Evolutionary conservation across 2,888 invertebrate species (phyloP), one percentile per base, ranked within the genome.

Genomic region (Acronicta alni): DNA sequence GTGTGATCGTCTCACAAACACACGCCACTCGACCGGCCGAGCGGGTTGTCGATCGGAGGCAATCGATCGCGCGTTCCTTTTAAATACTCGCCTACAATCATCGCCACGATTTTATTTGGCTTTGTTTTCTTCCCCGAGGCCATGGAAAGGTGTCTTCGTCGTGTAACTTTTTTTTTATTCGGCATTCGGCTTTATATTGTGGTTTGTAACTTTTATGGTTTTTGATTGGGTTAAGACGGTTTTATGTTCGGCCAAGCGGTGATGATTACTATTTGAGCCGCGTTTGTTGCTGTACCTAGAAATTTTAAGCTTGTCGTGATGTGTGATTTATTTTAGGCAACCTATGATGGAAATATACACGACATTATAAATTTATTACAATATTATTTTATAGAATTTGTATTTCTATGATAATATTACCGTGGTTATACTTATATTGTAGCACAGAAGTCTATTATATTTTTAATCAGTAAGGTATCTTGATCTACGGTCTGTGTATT

Each of bases 41-140:
- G 75, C 79, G 79, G 78, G 82, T 80, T 77, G 75, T 74, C 73
- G 86, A 89, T 90, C 87, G 84, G 35, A 35, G 35, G 81, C 84
- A 83, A 89, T 91, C 89, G 91, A 91, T 91, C 87, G 86, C 85
- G 82, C 83, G 84, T 81, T 77, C 84, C 80, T 81, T 83, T 84
- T 83, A 86, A 87, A 87, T 83, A 85, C 84, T 77, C 81, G 72
- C 76, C 75, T 76, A 77, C 78, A 83, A 83, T 82, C 78, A 80
- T 75, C 80, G 76, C 68, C 59, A 70, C 72, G 60, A 73, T 73
- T 78, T 78, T 67, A 79, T 73, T 73, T 72, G 63, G 74, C 75
- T 79, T 81, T 81, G 77, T 83, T 81, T 71, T 67, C 63, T 61
- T 54, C 52, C 23, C 51, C 77, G 79, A 78, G 73, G 77, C 71